A percentile compares a stretch with the other conserved stretches of the same genome.
These are phyloP conservation scores for Coregonus suidteri DNA, from an alignment of 2,797 vertebrate genomes.

Conservation along the genomic window DNA sequence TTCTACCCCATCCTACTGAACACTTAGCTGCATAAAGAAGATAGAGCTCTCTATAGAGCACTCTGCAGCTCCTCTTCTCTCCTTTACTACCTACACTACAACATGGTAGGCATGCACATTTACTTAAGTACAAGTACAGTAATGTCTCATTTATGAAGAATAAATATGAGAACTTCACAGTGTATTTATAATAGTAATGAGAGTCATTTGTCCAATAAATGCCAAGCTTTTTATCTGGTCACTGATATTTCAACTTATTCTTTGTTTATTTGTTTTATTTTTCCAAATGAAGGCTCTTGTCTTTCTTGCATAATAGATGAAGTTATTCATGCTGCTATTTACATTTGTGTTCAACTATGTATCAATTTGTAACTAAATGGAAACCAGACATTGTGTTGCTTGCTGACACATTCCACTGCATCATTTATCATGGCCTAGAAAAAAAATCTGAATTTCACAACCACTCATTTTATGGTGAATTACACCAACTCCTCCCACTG, in stretches of 20 bases:
- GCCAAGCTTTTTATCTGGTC: background rate
- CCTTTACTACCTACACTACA: background rate
- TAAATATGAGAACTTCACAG: background rate
- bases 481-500: constrained; percentile 32
- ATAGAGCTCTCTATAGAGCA: background rate
- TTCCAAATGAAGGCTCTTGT: constrained; percentile 5
- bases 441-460: constrained; percentile 16
- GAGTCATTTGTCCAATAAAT: background rate
- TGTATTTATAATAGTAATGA: background rate
- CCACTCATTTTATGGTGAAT: constrained; percentile 31
- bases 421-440: constrained; percentile 47
- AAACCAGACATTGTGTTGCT: constrained; percentile 32
- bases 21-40: background rate
- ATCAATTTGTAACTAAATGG: constrained; percentile 37
- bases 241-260: background rate
- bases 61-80: background rate
- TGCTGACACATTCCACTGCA: constrained; percentile 28
- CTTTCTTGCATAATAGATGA: background rate
- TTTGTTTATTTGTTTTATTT: background rate
- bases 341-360: constrained; percentile 21
- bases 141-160: constrained; percentile 16
- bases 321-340: constrained; percentile 11
- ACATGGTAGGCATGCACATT: background rate
- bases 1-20: background rate
- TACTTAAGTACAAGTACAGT: background rate